A percentile compares a stretch with the other conserved stretches of the same genome.
Conservation (phyloP, 2,888 invertebrate species). For the Drosophila affinis region DNA sequence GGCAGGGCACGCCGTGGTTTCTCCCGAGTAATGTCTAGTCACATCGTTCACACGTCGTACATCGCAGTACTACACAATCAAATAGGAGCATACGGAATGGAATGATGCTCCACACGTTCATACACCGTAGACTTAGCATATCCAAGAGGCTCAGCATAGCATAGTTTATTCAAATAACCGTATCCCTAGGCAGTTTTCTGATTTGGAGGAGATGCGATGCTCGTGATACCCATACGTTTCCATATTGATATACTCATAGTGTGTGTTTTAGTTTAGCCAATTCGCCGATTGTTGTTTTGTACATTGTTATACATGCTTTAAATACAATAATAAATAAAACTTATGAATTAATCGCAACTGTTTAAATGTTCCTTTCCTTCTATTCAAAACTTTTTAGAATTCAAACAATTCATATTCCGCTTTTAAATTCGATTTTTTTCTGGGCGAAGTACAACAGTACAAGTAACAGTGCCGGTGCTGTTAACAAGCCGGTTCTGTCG, state of each 20-base stretch:
- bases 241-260: constrained; percentile 46
- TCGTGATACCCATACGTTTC: constrained; percentile 48
- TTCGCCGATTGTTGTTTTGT: constrained; percentile 75
- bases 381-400: neutral
- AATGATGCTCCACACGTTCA: constrained; percentile 16
- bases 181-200: constrained; percentile 14
- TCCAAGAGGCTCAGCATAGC: constrained; percentile 35
- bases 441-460: neutral
- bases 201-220: constrained; percentile 7
- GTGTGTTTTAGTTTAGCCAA: constrained; percentile 70
- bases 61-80: constrained; percentile 8
- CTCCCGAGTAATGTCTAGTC: constrained; percentile 25
- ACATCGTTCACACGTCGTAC: constrained; percentile 34
- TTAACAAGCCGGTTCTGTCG: too few relatives aligned
- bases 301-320: constrained; percentile 76
- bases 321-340: constrained; percentile 58
- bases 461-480: neutral
- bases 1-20: constrained; percentile 35
- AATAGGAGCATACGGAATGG: constrained; percentile 1
- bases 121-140: constrained; percentile 41
- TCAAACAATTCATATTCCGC: neutral
- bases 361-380: constrained; percentile 17
- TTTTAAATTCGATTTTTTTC: too few relatives aligned
- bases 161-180: constrained; percentile 33
- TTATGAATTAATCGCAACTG: constrained; percentile 27